These are phyloP conservation scores for Endotricha flammealis DNA, from an alignment of 2,888 invertebrate species.

Conservation along the genomic window DNA sequence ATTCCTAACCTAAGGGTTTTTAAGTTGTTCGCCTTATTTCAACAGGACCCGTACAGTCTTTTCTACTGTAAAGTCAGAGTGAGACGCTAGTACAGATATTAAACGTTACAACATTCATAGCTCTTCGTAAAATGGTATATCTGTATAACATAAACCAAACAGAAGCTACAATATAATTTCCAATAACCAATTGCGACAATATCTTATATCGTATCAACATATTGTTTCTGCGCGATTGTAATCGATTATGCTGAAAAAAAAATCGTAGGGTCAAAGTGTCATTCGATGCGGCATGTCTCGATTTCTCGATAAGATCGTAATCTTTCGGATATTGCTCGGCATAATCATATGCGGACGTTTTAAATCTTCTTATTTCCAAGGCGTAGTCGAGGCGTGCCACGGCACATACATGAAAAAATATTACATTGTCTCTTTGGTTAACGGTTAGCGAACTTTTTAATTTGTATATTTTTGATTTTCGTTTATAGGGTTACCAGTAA, in stretches of 20 bases:
- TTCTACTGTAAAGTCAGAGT: too few species aligned
- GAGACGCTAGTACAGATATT: too few species aligned
- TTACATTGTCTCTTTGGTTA: conserved; percentile 22
- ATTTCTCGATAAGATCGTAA: conserved; percentile 71
- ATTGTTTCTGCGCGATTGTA: conserved; percentile 6
- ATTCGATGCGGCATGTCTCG: conserved; percentile 59
- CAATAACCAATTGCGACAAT: conserved; percentile 5
- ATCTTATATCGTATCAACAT: conserved; percentile 5
- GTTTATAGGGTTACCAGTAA: conserved; percentile 9
- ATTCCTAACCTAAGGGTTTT: too few species aligned
- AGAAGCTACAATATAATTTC: conserved; percentile 1
- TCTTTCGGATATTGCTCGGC: conserved; percentile 76
- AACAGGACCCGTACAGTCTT: too few species aligned
- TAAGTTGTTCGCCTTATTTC: too few species aligned
- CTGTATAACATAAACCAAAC: conserved; percentile 5
- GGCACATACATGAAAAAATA: conserved; percentile 58
- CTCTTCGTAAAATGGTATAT: too few species aligned
- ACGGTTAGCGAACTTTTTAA: conserved; percentile 8
- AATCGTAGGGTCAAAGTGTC: conserved; percentile 52
- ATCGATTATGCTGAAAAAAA: conserved; percentile 25
- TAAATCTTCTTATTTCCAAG: conserved; percentile 27
- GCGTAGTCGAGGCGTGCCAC: conserved; percentile 42
- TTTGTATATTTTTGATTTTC: conserved; percentile 9
- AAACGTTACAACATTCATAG: too few species aligned
- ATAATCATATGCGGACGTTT: conserved; percentile 72